A percentile compares a stretch with the other conserved stretches of the same genome.
These are phyloP conservation scores for Celastrina argiolus DNA, from an alignment of 2,888 invertebrate species.

Conservation along the genomic window DNA sequence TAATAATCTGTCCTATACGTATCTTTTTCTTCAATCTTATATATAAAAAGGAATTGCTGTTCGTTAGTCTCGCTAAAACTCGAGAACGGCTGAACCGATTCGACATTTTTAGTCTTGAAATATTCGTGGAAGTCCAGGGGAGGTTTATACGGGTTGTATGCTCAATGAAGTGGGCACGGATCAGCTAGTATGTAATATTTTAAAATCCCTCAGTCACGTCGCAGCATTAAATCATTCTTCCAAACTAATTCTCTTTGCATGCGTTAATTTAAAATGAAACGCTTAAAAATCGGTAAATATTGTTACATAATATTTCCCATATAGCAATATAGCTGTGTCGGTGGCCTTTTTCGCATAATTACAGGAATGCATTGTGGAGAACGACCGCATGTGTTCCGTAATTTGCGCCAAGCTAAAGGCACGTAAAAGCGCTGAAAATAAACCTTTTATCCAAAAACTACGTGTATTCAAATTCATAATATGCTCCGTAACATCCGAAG, in stretches of 20 bases:
- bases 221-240: too few relatives aligned
- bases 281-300: background rate
- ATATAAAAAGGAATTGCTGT: too few relatives aligned
- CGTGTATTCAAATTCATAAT: slow-evolving; percentile 26
- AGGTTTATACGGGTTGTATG: too few relatives aligned
- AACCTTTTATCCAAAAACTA: slow-evolving; percentile 44
- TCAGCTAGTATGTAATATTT: too few relatives aligned
- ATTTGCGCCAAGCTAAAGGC: slow-evolving; percentile 56
- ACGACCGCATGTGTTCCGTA: slow-evolving; percentile 51
- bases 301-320: slow-evolving; percentile 17
- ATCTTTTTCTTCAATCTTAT: too few relatives aligned
- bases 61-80: too few relatives aligned
- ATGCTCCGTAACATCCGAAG: slow-evolving; percentile 19
- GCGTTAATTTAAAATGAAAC: background rate
- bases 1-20: background rate
- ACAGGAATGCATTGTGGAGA: slow-evolving; percentile 65
- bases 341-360: slow-evolving; percentile 63
- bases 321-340: slow-evolving; percentile 35
- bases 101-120: too few relatives aligned
- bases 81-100: too few relatives aligned
- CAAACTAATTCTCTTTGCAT: background rate
- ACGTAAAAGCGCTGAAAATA: slow-evolving; percentile 47
- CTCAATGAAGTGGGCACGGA: too few relatives aligned
- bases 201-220: too few relatives aligned
- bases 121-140: too few relatives aligned